phyloP scores from a whole-genome alignment of 2,888 invertebrate species.

The Platycnemis pennipes region DNA sequence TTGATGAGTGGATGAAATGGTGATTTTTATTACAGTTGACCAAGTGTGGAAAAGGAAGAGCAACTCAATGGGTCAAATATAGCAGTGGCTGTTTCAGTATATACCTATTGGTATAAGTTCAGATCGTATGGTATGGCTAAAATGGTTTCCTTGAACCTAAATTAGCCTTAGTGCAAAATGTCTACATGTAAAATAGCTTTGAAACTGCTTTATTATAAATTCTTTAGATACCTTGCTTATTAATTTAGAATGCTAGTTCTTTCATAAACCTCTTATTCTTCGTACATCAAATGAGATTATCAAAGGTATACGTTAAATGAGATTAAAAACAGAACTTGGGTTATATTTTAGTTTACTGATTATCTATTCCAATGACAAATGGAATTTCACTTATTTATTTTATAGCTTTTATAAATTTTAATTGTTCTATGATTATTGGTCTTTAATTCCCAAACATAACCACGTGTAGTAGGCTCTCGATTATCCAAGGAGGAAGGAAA shows the following conservation, averaged over 20 bases:
- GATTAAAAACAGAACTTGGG: neutral
- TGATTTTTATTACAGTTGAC: slow-evolving; percentile 24
- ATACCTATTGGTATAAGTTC: slow-evolving; percentile 19
- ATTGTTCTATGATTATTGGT: too few species aligned
- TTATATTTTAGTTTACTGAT: neutral
- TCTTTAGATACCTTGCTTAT: neutral
- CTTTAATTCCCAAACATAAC: too few species aligned
- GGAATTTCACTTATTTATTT: too few species aligned
- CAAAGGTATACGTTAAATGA: neutral
- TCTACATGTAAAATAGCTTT: neutral
- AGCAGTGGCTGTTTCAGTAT: slow-evolving; percentile 26
- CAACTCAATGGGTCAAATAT: slow-evolving; percentile 8
- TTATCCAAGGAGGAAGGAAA: too few species aligned
- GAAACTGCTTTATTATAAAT: neutral
- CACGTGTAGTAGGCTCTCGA: too few species aligned
- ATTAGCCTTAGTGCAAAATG: slow-evolving; percentile 18
- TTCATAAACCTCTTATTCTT: too few species aligned
- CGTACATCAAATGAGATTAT: too few species aligned
- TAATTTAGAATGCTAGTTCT: neutral
- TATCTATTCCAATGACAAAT: too few species aligned
- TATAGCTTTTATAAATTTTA: too few species aligned
- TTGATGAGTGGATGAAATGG: neutral
- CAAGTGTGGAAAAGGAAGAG: neutral
- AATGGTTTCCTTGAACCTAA: neutral
- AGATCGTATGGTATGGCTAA: slow-evolving; percentile 21